Evolutionary conservation across 2,888 invertebrate species (phyloP).

Genomic region (Patella depressa): DNA sequence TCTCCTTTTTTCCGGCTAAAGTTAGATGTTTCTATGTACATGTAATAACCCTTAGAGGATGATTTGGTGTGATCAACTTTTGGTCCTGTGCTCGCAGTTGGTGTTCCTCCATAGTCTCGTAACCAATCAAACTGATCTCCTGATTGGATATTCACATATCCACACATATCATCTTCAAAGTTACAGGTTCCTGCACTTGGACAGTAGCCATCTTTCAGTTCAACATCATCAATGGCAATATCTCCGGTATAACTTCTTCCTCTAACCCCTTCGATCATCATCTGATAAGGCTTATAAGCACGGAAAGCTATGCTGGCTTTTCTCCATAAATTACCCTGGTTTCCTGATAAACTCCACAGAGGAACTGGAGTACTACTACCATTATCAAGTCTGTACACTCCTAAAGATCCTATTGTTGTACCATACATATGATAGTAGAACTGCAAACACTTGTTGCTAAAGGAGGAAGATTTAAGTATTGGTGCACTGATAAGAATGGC

Average conservation of each 20-base stretch:
- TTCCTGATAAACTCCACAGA: constrained; percentile 51
- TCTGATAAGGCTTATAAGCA: constrained; percentile 24
- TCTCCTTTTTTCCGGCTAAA: constrained; percentile 74
- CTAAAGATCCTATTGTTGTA: constrained; percentile 57
- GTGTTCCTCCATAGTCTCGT: constrained; percentile 56
- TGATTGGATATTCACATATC: constrained; percentile 50
- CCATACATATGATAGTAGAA: constrained; percentile 70
- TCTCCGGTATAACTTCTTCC: constrained; percentile 57
- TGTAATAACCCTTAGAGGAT: constrained; percentile 55
- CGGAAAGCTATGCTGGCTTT: constrained; percentile 44
- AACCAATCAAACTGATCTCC: constrained; percentile 67
- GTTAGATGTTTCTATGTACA: constrained; percentile 73
- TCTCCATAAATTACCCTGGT: constrained; percentile 61
- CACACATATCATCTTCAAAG: constrained; percentile 69
- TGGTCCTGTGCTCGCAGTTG: constrained; percentile 59
- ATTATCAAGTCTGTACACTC: constrained; percentile 50
- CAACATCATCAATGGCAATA: constrained; percentile 68
- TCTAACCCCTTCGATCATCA: constrained; percentile 54
- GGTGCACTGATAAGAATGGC: constrained; percentile 54
- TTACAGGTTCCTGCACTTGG: constrained; percentile 61
- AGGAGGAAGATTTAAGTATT: constrained; percentile 26
- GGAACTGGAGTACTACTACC: constrained; percentile 32
- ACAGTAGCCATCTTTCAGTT: constrained; percentile 49
- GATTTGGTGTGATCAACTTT: constrained; percentile 57
- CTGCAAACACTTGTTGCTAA: constrained; percentile 47